Evolutionary conservation across 1,140 invertebrate genomes (phyloP).

Genomic region (Himalopsyche phryganea): DNA sequence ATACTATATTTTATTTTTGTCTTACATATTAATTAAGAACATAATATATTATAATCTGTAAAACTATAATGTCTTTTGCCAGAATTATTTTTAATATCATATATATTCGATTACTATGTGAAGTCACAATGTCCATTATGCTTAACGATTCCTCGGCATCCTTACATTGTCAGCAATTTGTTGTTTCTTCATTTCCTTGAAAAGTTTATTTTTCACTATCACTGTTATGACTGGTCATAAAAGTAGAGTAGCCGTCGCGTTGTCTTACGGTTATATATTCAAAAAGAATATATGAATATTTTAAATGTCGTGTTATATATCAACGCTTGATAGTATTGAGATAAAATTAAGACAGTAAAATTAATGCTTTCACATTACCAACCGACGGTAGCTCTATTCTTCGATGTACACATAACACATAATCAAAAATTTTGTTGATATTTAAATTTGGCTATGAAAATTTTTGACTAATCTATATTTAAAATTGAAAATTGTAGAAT

Average conservation of each 20-base stretch:
- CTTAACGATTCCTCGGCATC: background rate
- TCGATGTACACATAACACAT: background rate
- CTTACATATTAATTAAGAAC: slow-evolving; percentile 16
- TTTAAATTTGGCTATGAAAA: slow-evolving; percentile 55
- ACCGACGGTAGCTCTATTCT: too few species aligned
- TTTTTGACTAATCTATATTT: slow-evolving; percentile 47
- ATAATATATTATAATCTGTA: too few species aligned
- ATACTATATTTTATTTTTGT: slow-evolving; percentile 34
- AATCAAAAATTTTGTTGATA: slow-evolving; percentile 33
- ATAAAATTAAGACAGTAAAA: too few species aligned
- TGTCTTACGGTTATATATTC: too few species aligned
- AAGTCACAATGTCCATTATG: slow-evolving; percentile 24
- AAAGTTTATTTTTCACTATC: too few species aligned
- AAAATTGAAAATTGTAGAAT: slow-evolving; percentile 43
- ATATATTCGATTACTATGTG: slow-evolving; percentile 39
- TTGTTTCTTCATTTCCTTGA: too few species aligned
- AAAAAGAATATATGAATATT: too few species aligned
- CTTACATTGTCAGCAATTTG: background rate
- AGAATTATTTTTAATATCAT: slow-evolving; percentile 47
- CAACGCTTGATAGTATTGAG: too few species aligned
- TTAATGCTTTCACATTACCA: too few species aligned
- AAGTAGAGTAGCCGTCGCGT: too few species aligned
- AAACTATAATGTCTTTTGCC: slow-evolving; percentile 35
- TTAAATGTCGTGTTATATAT: too few species aligned
- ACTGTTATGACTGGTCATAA: too few species aligned